A percentile compares a stretch with the other conserved stretches of the same genome.
Conservation (phyloP, 2,797 vertebrate species). For the Sebastes oblongus region DNA sequence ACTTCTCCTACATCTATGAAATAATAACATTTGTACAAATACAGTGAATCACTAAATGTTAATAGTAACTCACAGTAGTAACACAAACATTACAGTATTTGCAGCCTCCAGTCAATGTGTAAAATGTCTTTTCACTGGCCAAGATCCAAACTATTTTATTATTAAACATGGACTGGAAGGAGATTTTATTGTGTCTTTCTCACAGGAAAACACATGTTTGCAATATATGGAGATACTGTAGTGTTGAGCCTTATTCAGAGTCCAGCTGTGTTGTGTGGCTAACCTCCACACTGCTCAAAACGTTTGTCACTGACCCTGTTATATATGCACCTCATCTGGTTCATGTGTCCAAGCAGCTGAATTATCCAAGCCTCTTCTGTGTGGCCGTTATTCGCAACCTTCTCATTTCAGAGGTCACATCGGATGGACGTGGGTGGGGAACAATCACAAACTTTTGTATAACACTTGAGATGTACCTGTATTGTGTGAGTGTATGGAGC, state of each 20-base stretch:
- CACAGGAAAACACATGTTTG: neutral
- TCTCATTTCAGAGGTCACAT: conserved; percentile 23
- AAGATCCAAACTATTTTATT: neutral
- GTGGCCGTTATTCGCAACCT: conserved; percentile 1
- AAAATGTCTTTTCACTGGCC: neutral
- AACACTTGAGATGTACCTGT: conserved; percentile 44
- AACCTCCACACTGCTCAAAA: conserved; percentile 26
- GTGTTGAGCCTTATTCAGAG: neutral
- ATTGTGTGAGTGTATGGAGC: conserved; percentile 13
- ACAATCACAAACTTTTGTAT: conserved; percentile 39
- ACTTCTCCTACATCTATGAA: neutral
- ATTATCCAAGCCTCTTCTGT: conserved; percentile 1
- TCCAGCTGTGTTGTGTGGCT: neutral
- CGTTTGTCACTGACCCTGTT: conserved; percentile 35
- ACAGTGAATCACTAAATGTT: neutral
- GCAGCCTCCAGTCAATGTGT: neutral
- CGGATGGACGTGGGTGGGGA: conserved; percentile 27
- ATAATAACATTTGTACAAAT: neutral
- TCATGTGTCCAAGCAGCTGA: neutral
- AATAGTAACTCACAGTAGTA: neutral
- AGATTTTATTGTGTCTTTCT: neutral
- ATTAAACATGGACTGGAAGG: neutral
- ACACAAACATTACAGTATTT: neutral
- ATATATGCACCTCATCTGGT: neutral
- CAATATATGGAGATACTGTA: neutral